Percentiles rank a stretch among this genome's conserved stretches.
phyloP scores from a whole-genome alignment of 1,140 invertebrate genomes.

The Saxidomus purpurata region DNA sequence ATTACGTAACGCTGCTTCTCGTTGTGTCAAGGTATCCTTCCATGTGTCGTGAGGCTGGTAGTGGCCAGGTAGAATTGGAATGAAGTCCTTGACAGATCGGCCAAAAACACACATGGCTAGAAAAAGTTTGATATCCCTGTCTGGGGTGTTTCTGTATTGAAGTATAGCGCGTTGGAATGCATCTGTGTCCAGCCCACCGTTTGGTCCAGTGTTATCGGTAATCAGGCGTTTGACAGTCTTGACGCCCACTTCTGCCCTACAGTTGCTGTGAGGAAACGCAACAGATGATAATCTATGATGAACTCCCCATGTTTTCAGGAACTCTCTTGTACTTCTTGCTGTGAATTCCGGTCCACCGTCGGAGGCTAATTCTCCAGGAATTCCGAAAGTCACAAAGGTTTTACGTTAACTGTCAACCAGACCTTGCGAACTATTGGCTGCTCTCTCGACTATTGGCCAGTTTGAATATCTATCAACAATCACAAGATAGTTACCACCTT shows the following conservation, averaged over 20 bases:
- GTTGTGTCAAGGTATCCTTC: constrained; percentile 52
- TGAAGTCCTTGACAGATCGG: constrained; percentile 62
- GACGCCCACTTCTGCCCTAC: constrained; percentile 68
- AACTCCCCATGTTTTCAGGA: constrained; percentile 67
- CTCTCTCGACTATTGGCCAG: constrained; percentile 71
- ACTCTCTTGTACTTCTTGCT: constrained; percentile 43
- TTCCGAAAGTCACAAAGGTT: constrained; percentile 72
- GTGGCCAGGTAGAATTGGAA: constrained; percentile 65
- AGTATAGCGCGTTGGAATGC: constrained; percentile 66
- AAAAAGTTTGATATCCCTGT: constrained; percentile 59
- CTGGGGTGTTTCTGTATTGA: constrained; percentile 69
- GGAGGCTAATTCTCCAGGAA: constrained; percentile 64
- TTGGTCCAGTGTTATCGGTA: constrained; percentile 59
- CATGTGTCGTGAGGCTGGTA: constrained; percentile 71
- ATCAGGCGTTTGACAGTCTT: constrained; percentile 72
- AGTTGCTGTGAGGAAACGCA: constrained; percentile 67
- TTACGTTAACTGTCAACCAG: constrained; percentile 60
- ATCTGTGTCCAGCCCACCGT: constrained; percentile 67
- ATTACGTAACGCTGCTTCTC: constrained; percentile 67
- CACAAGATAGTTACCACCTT: constrained; percentile 64
- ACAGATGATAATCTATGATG: constrained; percentile 70
- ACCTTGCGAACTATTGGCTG: constrained; percentile 49
- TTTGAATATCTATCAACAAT: constrained; percentile 72
- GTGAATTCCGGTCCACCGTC: constrained; percentile 72
- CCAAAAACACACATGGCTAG: constrained; percentile 49